These are phyloP conservation scores for Acleris sparsana DNA, from an alignment of 2,888 invertebrate genomes.

Conservation along the genomic window DNA sequence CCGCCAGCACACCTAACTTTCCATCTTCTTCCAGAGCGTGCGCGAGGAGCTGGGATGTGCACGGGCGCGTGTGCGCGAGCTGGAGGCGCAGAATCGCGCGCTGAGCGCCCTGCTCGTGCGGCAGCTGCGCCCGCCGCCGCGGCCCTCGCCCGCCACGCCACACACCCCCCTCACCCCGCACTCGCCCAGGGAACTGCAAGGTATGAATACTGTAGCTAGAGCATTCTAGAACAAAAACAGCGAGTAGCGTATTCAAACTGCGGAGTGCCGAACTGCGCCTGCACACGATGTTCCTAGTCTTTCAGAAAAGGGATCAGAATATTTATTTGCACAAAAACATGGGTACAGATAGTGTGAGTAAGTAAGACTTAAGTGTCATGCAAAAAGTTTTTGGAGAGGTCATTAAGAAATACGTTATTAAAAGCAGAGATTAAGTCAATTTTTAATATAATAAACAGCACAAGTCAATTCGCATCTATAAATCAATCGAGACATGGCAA, in stretches of 20 bases:
- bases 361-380: too few species aligned
- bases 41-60: conserved; percentile 90
- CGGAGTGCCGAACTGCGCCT: too few species aligned
- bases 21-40: conserved; percentile 83
- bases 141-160: conserved; percentile 82
- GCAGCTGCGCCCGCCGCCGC: conserved; percentile 81
- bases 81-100: conserved; percentile 90
- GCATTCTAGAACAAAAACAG: background rate
- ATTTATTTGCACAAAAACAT: too few species aligned
- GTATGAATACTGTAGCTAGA: conserved; percentile 39
- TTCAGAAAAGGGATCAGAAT: too few species aligned
- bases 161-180: conserved; percentile 71
- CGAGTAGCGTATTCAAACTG: background rate
- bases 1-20: background rate
- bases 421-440: too few species aligned
- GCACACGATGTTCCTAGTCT: too few species aligned
- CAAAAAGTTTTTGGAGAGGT: too few species aligned
- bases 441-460: too few species aligned
- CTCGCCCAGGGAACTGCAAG: conserved; percentile 61
- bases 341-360: too few species aligned
- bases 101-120: conserved; percentile 88
- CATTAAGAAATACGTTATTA: too few species aligned
- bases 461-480: too few species aligned
- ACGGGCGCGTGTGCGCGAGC: conserved; percentile 88
- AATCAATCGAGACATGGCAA: too few species aligned